phyloP scores from a whole-genome alignment of 2,113 vertebrate genomes.

The Brienomyrus longianalis region DNA sequence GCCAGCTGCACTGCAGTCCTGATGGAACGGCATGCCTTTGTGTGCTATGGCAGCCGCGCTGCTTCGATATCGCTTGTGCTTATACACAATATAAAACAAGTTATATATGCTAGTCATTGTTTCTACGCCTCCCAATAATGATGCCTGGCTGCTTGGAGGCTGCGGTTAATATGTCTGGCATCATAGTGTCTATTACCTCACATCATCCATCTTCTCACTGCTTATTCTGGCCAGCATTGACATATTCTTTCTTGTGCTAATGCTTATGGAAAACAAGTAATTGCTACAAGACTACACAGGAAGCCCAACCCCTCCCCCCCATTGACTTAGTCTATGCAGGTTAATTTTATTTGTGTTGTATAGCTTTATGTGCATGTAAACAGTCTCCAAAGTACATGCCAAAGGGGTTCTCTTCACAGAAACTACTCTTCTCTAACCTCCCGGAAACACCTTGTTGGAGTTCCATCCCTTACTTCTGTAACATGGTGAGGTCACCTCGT shows the following conservation, averaged over 20 bases:
- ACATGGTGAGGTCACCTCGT: not conserved
- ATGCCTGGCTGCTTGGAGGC: not conserved
- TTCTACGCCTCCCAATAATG: not conserved
- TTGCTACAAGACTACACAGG: not conserved
- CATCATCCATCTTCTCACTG: not conserved
- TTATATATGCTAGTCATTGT: not conserved
- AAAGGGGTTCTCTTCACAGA: not conserved
- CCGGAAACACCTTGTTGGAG: not conserved
- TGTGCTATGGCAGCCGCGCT: not conserved
- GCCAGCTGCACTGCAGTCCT: not conserved
- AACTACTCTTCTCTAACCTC: not conserved
- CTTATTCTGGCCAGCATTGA: not conserved
- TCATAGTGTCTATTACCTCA: not conserved
- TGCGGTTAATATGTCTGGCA: not conserved
- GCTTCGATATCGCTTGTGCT: not conserved
- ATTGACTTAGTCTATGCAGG: not conserved
- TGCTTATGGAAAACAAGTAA: not conserved
- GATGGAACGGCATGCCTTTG: not conserved
- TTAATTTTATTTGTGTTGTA: not conserved
- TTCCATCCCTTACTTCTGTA: not conserved
- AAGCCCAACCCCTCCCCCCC: not conserved
- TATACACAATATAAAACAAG: not conserved
- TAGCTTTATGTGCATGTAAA: not conserved
- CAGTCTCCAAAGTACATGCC: not conserved
- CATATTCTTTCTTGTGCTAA: not conserved